Evolutionary conservation across 2,113 vertebrate genomes (phyloP).

Genomic region (Etheostoma cragini): DNA sequence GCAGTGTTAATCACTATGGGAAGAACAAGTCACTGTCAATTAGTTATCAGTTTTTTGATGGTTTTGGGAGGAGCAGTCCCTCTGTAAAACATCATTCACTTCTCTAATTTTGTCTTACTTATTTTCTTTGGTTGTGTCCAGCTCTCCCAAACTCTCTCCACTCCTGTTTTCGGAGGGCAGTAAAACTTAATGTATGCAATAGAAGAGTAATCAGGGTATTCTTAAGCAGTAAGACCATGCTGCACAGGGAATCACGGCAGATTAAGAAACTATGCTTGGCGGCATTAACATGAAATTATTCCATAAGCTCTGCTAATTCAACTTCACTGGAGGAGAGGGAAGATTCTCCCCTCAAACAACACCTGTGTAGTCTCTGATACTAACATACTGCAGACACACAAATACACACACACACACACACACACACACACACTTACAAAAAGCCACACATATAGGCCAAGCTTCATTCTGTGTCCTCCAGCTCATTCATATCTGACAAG

Average conservation of each 20-base stretch:
- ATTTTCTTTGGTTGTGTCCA: neutral
- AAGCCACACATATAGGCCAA: constrained; percentile 34
- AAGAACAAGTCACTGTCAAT: neutral
- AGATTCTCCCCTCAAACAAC: constrained; percentile 39
- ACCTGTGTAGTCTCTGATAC: constrained; percentile 8
- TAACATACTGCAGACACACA: constrained; percentile 28
- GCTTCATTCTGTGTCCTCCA: constrained; percentile 53
- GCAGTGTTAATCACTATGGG: neutral
- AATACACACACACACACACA: constrained; percentile 13
- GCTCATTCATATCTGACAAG: constrained; percentile 73
- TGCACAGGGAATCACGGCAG: constrained; percentile 71
- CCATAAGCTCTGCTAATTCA: constrained; percentile 78
- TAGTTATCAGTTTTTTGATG: neutral
- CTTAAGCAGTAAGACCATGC: constrained; percentile 67
- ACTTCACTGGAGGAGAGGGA: constrained; percentile 46
- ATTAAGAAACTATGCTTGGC: constrained; percentile 79
- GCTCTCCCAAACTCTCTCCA: constrained; percentile 7
- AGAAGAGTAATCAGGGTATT: constrained; percentile 72
- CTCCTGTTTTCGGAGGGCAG: constrained; percentile 38
- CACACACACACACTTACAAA: constrained; percentile 40
- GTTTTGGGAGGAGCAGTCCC: constrained; percentile 12
- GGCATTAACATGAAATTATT: constrained; percentile 79
- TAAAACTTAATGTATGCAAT: constrained; percentile 63
- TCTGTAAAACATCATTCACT: neutral
- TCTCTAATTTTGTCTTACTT: neutral